phyloP scores from a whole-genome alignment of 1,140 invertebrate genomes.

The Steinernema feltiae region DNA sequence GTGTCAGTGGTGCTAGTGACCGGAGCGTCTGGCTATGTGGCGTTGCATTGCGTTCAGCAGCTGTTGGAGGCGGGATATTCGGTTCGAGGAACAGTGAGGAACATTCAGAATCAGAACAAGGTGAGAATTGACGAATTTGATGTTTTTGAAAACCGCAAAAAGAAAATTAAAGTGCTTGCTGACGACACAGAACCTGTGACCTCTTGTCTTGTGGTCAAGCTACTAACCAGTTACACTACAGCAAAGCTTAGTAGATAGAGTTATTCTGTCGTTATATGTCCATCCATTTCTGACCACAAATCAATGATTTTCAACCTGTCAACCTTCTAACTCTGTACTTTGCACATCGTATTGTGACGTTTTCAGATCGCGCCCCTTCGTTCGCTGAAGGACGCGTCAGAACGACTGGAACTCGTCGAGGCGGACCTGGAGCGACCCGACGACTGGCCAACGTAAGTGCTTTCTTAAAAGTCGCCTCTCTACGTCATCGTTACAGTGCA shows the following conservation, averaged over 20 bases:
- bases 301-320: background rate
- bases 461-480: no score
- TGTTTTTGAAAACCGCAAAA: background rate
- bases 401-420: slow-evolving; percentile 62
- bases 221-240: no score
- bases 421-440: slow-evolving; percentile 59
- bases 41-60: slow-evolving; percentile 63
- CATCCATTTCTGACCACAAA: background rate
- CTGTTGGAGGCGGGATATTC: slow-evolving; percentile 62
- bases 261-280: background rate
- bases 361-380: slow-evolving; percentile 54
- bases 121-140: background rate
- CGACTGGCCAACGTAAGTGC: slow-evolving; percentile 58
- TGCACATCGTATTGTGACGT: background rate
- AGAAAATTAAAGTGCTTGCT: background rate
- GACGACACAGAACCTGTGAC: background rate
- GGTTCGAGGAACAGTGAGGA: slow-evolving; percentile 64
- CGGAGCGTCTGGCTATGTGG: slow-evolving; percentile 64
- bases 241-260: no score
- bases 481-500: no score
- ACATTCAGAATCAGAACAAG: slow-evolving; percentile 60
- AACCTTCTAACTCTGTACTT: background rate
- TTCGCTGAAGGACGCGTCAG: slow-evolving; percentile 57
- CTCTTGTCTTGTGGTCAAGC: no score
- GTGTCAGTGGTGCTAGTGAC: slow-evolving; percentile 63